phyloP scores from a whole-genome alignment of 2,888 invertebrate genomes.

The Apantesis nais region DNA sequence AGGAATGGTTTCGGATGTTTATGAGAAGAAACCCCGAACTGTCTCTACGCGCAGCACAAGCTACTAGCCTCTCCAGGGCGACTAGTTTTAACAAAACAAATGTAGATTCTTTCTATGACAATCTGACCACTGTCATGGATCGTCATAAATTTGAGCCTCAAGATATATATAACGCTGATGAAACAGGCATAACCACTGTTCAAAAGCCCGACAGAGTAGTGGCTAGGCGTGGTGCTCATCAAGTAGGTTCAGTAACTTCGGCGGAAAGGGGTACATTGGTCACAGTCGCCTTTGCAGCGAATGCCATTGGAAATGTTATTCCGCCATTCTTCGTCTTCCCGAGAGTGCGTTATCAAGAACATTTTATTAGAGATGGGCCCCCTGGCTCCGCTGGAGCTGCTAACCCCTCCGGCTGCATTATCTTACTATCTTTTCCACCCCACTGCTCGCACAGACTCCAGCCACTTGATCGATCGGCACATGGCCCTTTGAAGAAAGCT shows the following conservation, averaged over 20 bases:
- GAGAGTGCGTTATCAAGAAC: conserved; percentile 36
- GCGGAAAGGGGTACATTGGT: conserved; percentile 58
- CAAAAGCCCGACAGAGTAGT: conserved; percentile 6
- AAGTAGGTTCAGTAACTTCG: conserved; percentile 58
- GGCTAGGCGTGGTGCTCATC: conserved; percentile 18
- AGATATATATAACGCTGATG: background rate
- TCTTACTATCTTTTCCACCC: background rate
- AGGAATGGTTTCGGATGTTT: background rate
- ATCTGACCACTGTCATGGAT: conserved; percentile 2
- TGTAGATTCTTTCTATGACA: conserved; percentile 18
- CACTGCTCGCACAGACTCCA: too few species aligned
- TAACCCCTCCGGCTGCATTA: conserved; percentile 17
- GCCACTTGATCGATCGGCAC: conserved; percentile 7
- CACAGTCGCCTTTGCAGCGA: conserved; percentile 53
- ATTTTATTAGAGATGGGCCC: conserved; percentile 47
- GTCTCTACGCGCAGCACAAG: background rate
- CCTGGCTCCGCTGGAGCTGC: conserved; percentile 34
- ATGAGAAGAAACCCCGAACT: background rate
- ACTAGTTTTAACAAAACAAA: conserved; percentile 17
- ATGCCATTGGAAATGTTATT: conserved; percentile 50
- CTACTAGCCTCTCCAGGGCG: background rate
- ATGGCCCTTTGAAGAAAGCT: conserved; percentile 12
- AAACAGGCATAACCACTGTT: background rate
- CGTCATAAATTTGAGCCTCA: background rate
- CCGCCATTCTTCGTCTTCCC: conserved; percentile 54